phyloP scores from a whole-genome alignment of 2,888 invertebrate species.

The Altica lythri region DNA sequence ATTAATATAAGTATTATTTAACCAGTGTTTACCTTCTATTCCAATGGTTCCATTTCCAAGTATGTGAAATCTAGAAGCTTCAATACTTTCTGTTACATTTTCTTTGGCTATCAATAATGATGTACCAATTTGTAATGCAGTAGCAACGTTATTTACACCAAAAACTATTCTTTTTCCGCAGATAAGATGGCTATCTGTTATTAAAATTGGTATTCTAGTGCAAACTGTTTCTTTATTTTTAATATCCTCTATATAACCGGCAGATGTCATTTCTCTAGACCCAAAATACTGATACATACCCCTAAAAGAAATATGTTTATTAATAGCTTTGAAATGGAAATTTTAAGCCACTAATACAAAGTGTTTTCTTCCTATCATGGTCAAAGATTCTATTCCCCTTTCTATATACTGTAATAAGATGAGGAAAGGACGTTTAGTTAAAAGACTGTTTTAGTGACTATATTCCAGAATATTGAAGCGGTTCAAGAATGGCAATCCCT shows the following conservation, averaged over 20 bases:
- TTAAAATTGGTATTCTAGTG: constrained; percentile 53
- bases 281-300: constrained; percentile 63
- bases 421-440: no score
- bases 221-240: constrained; percentile 43
- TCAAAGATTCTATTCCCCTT: background rate
- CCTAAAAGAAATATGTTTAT: constrained; percentile 49
- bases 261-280: constrained; percentile 57
- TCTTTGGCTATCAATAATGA: constrained; percentile 57
- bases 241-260: constrained; percentile 62
- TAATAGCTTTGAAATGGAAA: background rate
- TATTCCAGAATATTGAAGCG: no score
- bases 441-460: no score
- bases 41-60: constrained; percentile 50
- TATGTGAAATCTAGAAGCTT: constrained; percentile 59
- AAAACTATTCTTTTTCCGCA: constrained; percentile 62
- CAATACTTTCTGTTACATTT: constrained; percentile 58
- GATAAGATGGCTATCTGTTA: constrained; percentile 53
- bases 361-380: background rate
- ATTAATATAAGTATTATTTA: background rate
- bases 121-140: constrained; percentile 59
- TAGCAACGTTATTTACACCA: constrained; percentile 60
- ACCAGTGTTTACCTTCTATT: constrained; percentile 53
- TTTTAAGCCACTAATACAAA: constrained; percentile 2
- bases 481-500: no score
- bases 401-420: background rate